Evolutionary conservation across 30 jellyfish, hydroid and myxozoan genomes (phyloP), one percentile per base, ranked within the genome.

Genomic region (Hydractinia echinata): DNA sequence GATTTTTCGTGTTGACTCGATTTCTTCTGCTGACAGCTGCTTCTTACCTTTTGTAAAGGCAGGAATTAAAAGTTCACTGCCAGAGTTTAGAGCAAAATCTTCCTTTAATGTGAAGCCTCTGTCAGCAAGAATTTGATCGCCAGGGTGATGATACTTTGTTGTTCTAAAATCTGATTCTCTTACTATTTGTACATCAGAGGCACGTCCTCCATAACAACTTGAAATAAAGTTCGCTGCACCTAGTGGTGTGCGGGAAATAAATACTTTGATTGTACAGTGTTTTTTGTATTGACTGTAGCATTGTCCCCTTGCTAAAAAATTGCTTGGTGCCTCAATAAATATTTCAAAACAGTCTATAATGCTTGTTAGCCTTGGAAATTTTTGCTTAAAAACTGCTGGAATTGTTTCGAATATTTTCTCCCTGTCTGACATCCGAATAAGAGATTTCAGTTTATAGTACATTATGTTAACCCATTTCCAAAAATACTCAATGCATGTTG

Each of bases 321-420:
- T 74, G 44, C 76, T 51, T 18, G 96, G 95, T 5, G 92, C 68
- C 61, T 87, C 96, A 82, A 87, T 76, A 15, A 61, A 82, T 4
- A 87, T 76, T 55, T 87, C 94, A 80, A 82, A 82, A 67, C 96
- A 86, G 53, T 79, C 95, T 8, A 86, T 68, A 1, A 86, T 86
- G 61, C 73, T 50, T 67, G 95, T 79, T 82, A 86, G 67, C 51
- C 87, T 55, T 10, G 95, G 95, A 54, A 79, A 86, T 6, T 86
- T 69, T 50, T 53, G 74, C 30, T 69, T 79, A 7, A 86, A 86
- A 53, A 68, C 61, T 66, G 85, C 71, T 19, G 95, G 89, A n/a
- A 77, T n/a, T 49, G 80, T 78, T 79, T 81, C 4, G 60, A 4
- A 4, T 53, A 73, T 4, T 53, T 53, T 4, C 21, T 79, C 95